Evolutionary conservation across 2,888 invertebrate genomes (phyloP), one percentile per base, ranked within the genome.

Genomic region (Carterocephalus palaemon): DNA sequence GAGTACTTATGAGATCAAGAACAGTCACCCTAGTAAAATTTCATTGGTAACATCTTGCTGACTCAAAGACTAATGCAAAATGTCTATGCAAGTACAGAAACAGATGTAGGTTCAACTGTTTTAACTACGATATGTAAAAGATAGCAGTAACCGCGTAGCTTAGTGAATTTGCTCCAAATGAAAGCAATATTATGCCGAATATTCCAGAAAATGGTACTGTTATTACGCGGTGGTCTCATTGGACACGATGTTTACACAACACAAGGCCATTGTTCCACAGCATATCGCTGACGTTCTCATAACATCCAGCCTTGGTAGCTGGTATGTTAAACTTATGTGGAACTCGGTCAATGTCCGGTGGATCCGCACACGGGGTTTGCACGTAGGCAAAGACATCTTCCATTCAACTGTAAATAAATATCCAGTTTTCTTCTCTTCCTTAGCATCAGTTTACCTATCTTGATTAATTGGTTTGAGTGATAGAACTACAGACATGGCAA

Each of bases 311-410:
- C 20, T 17, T 24, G 24, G 26, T 33, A 28, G 28, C 26, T 42
- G 37, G 41, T 39, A 40, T 49, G 42, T 46, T 34, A 48, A 49
- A 36, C 39, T 45, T 38, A 48, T 60, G 53, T 65, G 69, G 69
- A 72, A 71, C 71, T 68, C 64, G 57, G 59, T 62, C 64, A 67
- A 78, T 78, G 80, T 78, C 78, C 79, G 78, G 72, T 73, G 72
- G 57, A 72, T 74, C 70, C 62, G 39, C 43, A 26, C 26, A 20
- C 28, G 5, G 16, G 16, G 36, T 29, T 43, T 36, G 20, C 33
- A 20, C 20, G 19, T 16, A 32, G 15, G 33, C 20, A 42, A 9
- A 8, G 6, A 26, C 28, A 8, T 20, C 19, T 10, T 13, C 7
- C 2, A 34, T 34, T 24, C 9, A 24, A 24, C 24, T 9, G 15